Evolutionary conservation across 2,888 invertebrate species (phyloP).

Genomic region (Shargacucullia verbasci): DNA sequence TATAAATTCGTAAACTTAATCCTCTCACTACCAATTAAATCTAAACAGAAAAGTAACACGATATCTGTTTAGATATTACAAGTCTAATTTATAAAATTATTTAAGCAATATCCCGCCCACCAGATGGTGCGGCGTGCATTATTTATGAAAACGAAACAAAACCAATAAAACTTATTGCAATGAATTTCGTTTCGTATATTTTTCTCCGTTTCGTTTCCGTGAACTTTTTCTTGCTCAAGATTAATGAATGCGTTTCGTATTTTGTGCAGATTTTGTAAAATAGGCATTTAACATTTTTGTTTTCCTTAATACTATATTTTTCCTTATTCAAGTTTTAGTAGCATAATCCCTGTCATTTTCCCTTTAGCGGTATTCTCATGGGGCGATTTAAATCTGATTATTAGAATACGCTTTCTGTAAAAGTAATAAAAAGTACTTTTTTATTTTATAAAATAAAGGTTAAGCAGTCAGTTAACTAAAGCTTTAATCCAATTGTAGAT

Average conservation of each 20-base stretch:
- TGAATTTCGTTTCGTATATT: slow-evolving; percentile 56
- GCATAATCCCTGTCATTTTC: too few relatives aligned
- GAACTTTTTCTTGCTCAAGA: slow-evolving; percentile 44
- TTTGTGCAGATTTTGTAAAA: slow-evolving; percentile 30
- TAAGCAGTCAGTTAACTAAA: too few relatives aligned
- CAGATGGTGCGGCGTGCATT: slow-evolving; percentile 55
- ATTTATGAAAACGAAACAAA: slow-evolving; percentile 65
- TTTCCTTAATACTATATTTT: slow-evolving; percentile 7
- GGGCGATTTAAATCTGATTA: too few relatives aligned
- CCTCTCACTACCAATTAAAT: neutral
- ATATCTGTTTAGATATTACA: slow-evolving; percentile 2
- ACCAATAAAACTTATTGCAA: slow-evolving; percentile 64
- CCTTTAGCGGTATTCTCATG: too few relatives aligned
- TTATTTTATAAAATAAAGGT: too few relatives aligned
- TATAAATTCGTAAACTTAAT: too few relatives aligned
- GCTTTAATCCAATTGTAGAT: too few relatives aligned
- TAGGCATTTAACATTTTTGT: slow-evolving; percentile 6
- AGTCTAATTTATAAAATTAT: slow-evolving; percentile 42
- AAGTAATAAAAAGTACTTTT: too few relatives aligned
- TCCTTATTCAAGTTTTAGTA: slow-evolving; percentile 4
- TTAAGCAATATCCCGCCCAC: slow-evolving; percentile 28
- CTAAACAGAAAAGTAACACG: neutral
- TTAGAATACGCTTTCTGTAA: too few relatives aligned
- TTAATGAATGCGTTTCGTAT: slow-evolving; percentile 48
- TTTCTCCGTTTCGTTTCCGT: slow-evolving; percentile 45